Evolutionary conservation across 1,140 invertebrate species (phyloP), one percentile per base, ranked within the genome.

Genomic region (Melitaea cinxia): DNA sequence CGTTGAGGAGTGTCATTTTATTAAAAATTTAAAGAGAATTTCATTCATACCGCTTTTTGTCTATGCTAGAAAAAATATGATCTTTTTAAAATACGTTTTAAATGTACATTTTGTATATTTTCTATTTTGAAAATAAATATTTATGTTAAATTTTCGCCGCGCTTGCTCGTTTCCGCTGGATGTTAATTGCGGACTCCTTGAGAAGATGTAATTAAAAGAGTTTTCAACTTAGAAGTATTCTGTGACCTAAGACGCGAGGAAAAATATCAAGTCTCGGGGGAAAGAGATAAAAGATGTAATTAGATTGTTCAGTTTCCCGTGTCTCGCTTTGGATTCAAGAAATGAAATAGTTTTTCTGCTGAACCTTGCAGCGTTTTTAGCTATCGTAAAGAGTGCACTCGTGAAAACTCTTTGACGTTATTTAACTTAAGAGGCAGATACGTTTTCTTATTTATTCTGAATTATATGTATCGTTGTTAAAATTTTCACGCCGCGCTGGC

Each of bases 151-250:
- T 70, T 42, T 76, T 70, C 65, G 61, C 68, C 47, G 65, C 55
- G 62, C 57, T 66, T 70, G 63, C 69, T 72, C 75, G 73, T 74
- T 75, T 65, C 63, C 65, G 49, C 63, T 67, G 71, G 66, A 73
- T 77, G 78, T 70, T 77, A 77, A 79, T 81, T 78, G 78, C 73
- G 73, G 75, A 68, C 72, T 80, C 72, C 68, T 82, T 76, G 67
- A 50, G 72, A 70, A 66, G 70, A 73, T 80, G 75, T 73, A 85
- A 82, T 85, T 81, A 82, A 79, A 77, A 78, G 72, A 81, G 69
- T 83, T 83, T 72, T 69, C 67, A 78, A 73, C 66, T 76, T 59
- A 65, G 65, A 78, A 71, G 68, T 72, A 67, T 80, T 79, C 70
- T 68, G 53, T 23, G 55, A 71, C 55, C 69, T 70, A 70, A 73